Evolutionary conservation across 2,797 vertebrate species (phyloP), one percentile per base, ranked within the genome.

Genomic region (Cyclura pinguis): DNA sequence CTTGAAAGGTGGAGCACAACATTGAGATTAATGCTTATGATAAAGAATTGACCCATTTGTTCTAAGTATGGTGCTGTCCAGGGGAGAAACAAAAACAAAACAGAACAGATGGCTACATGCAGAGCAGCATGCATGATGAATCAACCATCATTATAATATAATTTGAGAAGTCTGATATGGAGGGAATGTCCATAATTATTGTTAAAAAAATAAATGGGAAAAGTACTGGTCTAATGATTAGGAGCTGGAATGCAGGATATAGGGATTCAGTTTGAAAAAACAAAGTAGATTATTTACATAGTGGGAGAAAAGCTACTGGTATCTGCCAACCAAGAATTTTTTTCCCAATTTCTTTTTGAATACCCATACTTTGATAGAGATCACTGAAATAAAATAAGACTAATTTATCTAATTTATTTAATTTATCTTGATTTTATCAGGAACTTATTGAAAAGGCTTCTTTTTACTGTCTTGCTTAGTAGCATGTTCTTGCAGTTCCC

Each of bases 41-140:
- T 20, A 55, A 32, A 57, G 27, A 88, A 88, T 29, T 69, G 38
- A 81, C 20, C 29, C 50, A 85, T 80, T 89, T 80, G 27, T 20
- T 80, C 52, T 6, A 52, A 42, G 52, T 22, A 86, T 50, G 38
- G 18, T 77, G 22, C 50, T 29, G 7, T 81, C 86, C 78, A 81
- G 67, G 62, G 42, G 42, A 52, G 42, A 89, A 67, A 35, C n/a
- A 62, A 84, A 73, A 47, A 16, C 29, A 64, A 69, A 59, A 77
- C 52, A 38, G 59, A 89, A 64, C n/a, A 72, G 74, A 85, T 85
- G n/a, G 52, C 12, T 32, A 72, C 47, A 84, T 35, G n/a, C 77
- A 80, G 35, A 42, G 8, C 69, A 80, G 35, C 52, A 80, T 18
- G 57, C 52, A 69, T 27, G 57, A 18, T 84, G 57, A 22, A 76